These are phyloP conservation scores for Anoncus sp. DNA, from an alignment of 2,888 invertebrate species.

Conservation along the genomic window DNA sequence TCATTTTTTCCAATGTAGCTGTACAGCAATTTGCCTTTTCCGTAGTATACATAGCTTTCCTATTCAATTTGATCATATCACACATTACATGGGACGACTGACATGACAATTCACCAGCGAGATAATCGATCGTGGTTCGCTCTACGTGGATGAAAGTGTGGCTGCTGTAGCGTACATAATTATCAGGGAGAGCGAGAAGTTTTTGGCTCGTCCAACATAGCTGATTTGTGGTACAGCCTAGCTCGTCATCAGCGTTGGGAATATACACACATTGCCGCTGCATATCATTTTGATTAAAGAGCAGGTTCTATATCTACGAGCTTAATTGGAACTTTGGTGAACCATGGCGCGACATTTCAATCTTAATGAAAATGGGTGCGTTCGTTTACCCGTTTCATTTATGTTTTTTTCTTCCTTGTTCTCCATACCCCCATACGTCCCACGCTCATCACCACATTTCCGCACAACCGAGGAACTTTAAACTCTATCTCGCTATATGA, in stretches of 20 bases:
- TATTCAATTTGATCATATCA: too few relatives aligned
- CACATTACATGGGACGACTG: too few relatives aligned
- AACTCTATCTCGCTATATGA: background rate
- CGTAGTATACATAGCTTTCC: too few relatives aligned
- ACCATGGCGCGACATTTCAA: constrained; percentile 25
- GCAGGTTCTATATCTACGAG: constrained; percentile 10
- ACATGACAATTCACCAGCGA: too few relatives aligned
- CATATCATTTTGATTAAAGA: constrained; percentile 39
- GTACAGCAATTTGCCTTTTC: too few relatives aligned
- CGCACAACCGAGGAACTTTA: constrained; percentile 1
- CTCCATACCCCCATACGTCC: background rate
- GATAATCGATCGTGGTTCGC: background rate
- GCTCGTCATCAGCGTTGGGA: constrained; percentile 6
- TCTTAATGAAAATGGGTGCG: constrained; percentile 45
- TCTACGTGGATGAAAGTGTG: background rate
- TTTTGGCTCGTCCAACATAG: constrained; percentile 5
- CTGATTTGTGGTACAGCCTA: background rate
- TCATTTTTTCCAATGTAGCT: too few relatives aligned
- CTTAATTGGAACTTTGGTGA: constrained; percentile 31
- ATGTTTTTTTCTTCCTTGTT: constrained; percentile 3
- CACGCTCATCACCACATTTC: constrained; percentile 12
- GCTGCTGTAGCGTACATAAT: background rate
- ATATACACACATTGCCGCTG: background rate
- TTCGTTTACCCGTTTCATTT: constrained; percentile 32
- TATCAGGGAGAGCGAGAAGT: background rate